Evolutionary conservation across 2,888 invertebrate genomes (phyloP).

Genomic region (Hymenopus coronatus): DNA sequence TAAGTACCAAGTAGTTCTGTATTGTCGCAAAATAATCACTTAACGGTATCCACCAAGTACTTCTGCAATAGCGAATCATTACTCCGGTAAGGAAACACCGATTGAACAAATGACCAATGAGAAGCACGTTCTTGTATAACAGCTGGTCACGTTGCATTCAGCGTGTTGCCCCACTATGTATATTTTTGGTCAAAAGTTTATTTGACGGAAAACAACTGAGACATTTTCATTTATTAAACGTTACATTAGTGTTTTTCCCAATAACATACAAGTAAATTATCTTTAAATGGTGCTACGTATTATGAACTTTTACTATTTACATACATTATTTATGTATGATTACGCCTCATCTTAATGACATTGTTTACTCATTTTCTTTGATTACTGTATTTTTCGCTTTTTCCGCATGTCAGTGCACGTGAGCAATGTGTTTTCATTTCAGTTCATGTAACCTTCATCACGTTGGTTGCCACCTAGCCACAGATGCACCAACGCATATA

Average conservation of each 20-base stretch:
- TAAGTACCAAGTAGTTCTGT: not conserved
- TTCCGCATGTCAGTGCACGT: not conserved
- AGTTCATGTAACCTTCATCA: not conserved
- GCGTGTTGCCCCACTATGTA: slow-evolving; percentile 4
- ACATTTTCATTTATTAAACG: not conserved
- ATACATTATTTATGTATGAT: too few relatives aligned
- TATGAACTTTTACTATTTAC: not conserved
- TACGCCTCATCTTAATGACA: not conserved
- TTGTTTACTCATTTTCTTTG: not conserved
- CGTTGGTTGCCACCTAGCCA: not conserved
- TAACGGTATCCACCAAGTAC: not conserved
- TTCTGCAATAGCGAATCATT: not conserved
- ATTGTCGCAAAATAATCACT: not conserved
- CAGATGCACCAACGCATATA: not conserved
- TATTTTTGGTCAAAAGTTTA: not conserved
- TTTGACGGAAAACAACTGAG: not conserved
- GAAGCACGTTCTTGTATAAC: not conserved
- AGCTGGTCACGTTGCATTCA: slow-evolving; percentile 18
- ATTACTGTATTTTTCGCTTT: not conserved
- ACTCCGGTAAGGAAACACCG: not conserved
- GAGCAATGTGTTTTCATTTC: not conserved
- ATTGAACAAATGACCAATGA: not conserved
- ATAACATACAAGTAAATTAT: not conserved
- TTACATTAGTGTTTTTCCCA: not conserved
- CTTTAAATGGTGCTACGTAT: not conserved